Conservation (phyloP, 53 echinoderm and acorn worm species). For the Luidia sarsii region DNA sequence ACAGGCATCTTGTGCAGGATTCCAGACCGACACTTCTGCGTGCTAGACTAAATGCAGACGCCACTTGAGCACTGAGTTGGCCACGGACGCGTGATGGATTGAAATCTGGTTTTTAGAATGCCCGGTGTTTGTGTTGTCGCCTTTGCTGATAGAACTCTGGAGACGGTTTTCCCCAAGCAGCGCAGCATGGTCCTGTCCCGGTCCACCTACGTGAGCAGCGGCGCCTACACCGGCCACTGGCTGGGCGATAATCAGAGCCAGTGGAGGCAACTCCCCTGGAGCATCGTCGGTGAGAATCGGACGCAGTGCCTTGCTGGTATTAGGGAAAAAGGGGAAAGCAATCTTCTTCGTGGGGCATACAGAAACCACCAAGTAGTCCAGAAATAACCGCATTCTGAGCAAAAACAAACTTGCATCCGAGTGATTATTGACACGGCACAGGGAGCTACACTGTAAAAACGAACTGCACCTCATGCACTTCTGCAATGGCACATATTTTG, state of each 20-base stretch:
- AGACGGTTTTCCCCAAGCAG: conserved; percentile 78
- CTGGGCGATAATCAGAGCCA: conserved; percentile 96
- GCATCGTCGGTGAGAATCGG: conserved; percentile 51
- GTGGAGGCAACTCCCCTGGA: conserved; percentile 85
- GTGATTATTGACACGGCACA: neutral
- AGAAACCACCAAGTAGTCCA: neutral
- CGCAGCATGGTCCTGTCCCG: conserved; percentile 82
- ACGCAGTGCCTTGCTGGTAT: no score
- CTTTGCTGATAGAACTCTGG: conserved; percentile 56
- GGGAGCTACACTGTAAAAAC: no score
- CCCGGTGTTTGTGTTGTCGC: no score
- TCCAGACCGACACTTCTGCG: no score
- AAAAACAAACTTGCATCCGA: neutral
- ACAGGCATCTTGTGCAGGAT: no score
- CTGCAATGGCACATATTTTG: no score
- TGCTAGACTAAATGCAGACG: no score
- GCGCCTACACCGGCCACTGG: conserved; percentile 87
- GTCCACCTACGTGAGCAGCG: conserved; percentile 79
- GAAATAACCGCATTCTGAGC: neutral
- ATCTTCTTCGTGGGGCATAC: neutral
- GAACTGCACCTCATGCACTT: no score
- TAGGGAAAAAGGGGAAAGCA: no score
- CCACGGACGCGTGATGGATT: no score
- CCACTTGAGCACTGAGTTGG: no score
- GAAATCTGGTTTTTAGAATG: no score